Base-by-base conservation (phyloP, 2,113 vertebrate genomes). In the Erinaceus europaeus region DNA sequence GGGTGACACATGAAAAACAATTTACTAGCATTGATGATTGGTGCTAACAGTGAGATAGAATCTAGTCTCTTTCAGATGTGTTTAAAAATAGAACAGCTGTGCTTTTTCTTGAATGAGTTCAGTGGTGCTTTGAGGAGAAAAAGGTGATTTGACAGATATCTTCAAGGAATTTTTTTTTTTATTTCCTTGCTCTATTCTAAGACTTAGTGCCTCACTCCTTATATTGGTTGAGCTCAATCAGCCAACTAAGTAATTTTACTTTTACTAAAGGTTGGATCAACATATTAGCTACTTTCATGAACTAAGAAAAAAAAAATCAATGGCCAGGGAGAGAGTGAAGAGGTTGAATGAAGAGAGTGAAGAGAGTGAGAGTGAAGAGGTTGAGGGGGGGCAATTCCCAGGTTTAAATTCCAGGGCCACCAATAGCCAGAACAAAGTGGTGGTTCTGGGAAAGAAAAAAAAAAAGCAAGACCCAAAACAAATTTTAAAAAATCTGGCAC, bases 81-180 rank as follows among this genome's bases (percentile, higher is more conserved):
- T n/a, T 76, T 75, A 81, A 80, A 78, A 86, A 69, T 52, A 71
- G 27, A 52, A 87, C 5, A 77, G 55, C 8, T 42, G 4, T 55
- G 25, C 82, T 92, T 86, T 78, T 15, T 82, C 23, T 67, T 76
- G 25, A 86, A 80, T 80, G 21, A 59, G 86, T 90, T 71, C 73
- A 92, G 82, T 77, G n/a, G 72, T 53, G 10, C 9, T 71, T 32
- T 34, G 53, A 40, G 50, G n/a, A 65, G 62, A 9, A 67, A 61
- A 65, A 71, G 6, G 53, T 65, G 6, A 64, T 8, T 71, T 52
- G 71, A 53, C 18, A 89, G 29, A 12, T 21, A 23, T 55, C 68
- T 74, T 73, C 74, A 38, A 23, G 52, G n/a, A 44, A 71, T 61
- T 84, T 74, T 85, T n/a, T 61, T 84, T 74, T 85, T n/a, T 75